Percentiles rank a stretch among this genome's conserved stretches.
Conservation (phyloP, 2,113 vertebrate species). For the Grallaria varia region DNA sequence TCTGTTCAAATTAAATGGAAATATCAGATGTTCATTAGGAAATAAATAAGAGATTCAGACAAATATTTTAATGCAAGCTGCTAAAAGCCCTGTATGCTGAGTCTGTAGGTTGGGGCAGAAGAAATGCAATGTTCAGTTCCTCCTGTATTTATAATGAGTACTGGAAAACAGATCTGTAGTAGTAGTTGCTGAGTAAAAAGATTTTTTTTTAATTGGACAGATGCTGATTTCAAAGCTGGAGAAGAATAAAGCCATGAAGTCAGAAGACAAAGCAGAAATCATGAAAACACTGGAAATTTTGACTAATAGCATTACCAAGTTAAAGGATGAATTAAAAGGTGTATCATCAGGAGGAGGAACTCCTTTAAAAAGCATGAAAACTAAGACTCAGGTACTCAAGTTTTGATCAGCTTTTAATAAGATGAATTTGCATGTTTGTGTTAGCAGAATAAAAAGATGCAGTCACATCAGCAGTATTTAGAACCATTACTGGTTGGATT, state of each 20-base stretch:
- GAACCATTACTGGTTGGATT: not conserved
- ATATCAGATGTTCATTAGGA: not conserved
- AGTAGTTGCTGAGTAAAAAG: not conserved
- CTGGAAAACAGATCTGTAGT: not conserved
- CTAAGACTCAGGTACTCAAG: slow-evolving; percentile 87
- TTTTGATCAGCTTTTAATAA: not conserved
- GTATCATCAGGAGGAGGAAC: slow-evolving; percentile 75
- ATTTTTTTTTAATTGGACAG: slow-evolving; percentile 66
- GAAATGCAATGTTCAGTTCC: not conserved
- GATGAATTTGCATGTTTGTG: not conserved
- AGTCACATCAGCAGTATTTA: not conserved
- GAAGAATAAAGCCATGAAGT: slow-evolving; percentile 93
- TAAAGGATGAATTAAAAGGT: slow-evolving; percentile 94
- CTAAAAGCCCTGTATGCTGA: not conserved
- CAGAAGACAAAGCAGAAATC: slow-evolving; percentile 94
- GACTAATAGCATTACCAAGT: slow-evolving; percentile 93
- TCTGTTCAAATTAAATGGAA: not conserved
- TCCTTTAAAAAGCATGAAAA: slow-evolving; percentile 82
- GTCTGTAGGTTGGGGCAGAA: not conserved
- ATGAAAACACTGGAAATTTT: slow-evolving; percentile 90
- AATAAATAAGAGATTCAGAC: not conserved
- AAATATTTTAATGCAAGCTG: not conserved
- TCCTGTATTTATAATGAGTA: not conserved
- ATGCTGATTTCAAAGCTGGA: slow-evolving; percentile 95
- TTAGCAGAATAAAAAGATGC: not conserved